Evolutionary conservation across 2,888 invertebrate genomes (phyloP).

Genomic region (Hipparchia sbordonii): DNA sequence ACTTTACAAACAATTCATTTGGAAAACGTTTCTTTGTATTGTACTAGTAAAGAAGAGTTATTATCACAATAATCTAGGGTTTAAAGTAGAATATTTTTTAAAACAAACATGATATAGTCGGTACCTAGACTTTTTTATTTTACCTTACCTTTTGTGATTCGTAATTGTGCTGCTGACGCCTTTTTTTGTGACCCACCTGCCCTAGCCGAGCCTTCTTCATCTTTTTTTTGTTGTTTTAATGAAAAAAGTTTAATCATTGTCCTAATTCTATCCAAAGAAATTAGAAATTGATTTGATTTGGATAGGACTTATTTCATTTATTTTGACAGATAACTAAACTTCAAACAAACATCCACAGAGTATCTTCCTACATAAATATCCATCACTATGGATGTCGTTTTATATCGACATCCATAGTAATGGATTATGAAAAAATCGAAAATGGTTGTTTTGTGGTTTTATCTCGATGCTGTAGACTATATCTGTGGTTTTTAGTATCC

Average conservation of each 20-base stretch:
- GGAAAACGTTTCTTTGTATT: neutral
- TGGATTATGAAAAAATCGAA: too few species aligned
- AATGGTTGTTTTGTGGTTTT: too few species aligned
- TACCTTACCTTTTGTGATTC: slow-evolving; percentile 96
- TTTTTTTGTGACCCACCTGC: slow-evolving; percentile 91
- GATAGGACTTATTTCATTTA: slow-evolving; percentile 77
- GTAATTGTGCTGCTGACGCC: slow-evolving; percentile 97
- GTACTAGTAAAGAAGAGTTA: neutral
- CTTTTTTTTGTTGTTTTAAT: slow-evolving; percentile 98
- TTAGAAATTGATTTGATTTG: slow-evolving; percentile 58
- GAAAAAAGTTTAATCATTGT: slow-evolving; percentile 99
- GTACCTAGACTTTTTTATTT: slow-evolving; percentile 2
- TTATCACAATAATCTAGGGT: neutral
- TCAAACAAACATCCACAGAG: slow-evolving; percentile 19
- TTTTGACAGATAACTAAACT: slow-evolving; percentile 67
- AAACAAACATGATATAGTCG: slow-evolving; percentile 8
- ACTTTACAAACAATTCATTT: slow-evolving; percentile 8
- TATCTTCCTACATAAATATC: too few species aligned
- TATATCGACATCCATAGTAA: too few species aligned
- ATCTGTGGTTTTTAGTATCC: too few species aligned
- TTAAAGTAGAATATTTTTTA: neutral
- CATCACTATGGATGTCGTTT: too few species aligned
- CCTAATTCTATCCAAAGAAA: slow-evolving; percentile 72
- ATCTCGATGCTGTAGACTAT: too few species aligned
- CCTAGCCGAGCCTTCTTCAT: slow-evolving; percentile 90